phyloP scores from a whole-genome alignment of 2,113 vertebrate genomes.

The mouse (Mus musculus) region DNA sequence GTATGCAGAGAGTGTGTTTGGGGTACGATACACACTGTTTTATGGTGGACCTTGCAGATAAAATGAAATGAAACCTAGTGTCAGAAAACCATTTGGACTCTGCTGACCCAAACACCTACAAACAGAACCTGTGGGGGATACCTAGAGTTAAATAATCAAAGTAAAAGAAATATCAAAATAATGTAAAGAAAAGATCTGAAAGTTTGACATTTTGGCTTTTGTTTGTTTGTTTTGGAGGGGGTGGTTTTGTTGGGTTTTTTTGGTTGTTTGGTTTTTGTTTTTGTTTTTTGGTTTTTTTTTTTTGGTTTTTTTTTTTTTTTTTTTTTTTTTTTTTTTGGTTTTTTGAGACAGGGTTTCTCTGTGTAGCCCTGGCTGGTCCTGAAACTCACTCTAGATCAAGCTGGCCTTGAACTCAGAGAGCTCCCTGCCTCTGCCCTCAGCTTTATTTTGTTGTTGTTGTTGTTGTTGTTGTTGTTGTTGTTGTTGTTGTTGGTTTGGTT shows the following conservation, averaged over 20 bases:
- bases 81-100: neutral
- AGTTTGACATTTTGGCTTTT: constrained; percentile 19
- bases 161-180: constrained; percentile 24
- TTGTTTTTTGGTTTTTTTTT: no score
- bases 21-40: neutral
- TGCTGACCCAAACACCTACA: neutral
- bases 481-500: no score
- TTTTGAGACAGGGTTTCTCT: neutral
- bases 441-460: neutral
- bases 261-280: no score
- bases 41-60: neutral
- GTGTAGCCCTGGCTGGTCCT: neutral
- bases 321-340: no score
- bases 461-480: no score
- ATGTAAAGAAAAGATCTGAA: neutral
- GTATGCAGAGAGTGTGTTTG: neutral
- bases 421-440: neutral
- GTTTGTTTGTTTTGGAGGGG: neutral
- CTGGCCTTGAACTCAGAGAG: neutral
- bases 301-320: no score
- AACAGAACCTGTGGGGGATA: neutral
- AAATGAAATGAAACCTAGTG: constrained; percentile 24
- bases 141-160: neutral
- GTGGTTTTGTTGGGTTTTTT: no score
- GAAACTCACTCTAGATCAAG: neutral